These are phyloP conservation scores for Cactoblastis cactorum DNA, from an alignment of 2,888 invertebrate species.

Conservation along the genomic window DNA sequence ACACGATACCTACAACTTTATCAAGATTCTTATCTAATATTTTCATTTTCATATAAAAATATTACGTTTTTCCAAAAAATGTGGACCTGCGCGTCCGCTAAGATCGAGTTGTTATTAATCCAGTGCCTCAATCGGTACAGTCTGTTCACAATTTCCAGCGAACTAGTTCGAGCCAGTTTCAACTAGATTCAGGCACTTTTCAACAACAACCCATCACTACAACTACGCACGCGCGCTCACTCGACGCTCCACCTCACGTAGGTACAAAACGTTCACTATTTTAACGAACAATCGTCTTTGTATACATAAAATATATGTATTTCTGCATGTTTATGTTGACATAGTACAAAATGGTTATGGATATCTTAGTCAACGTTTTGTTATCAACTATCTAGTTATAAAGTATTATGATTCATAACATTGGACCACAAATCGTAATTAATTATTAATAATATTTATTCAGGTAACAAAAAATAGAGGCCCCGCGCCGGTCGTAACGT, in stretches of 20 bases:
- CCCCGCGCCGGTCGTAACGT: slow-evolving; percentile 44
- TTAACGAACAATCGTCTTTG: slow-evolving; percentile 22
- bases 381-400: slow-evolving; percentile 71
- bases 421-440: slow-evolving; percentile 79
- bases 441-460: slow-evolving; percentile 75
- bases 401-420: slow-evolving; percentile 76
- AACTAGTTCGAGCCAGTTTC: neutral
- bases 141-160: neutral
- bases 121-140: neutral
- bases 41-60: slow-evolving; percentile 59
- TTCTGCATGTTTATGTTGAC: slow-evolving; percentile 36
- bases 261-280: slow-evolving; percentile 7
- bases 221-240: neutral
- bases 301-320: slow-evolving; percentile 33
- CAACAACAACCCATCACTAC: neutral
- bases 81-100: slow-evolving; percentile 25
- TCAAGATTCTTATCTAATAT: slow-evolving; percentile 40
- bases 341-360: slow-evolving; percentile 27
- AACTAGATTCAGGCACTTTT: neutral
- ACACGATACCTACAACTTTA: slow-evolving; percentile 17
- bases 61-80: slow-evolving; percentile 35
- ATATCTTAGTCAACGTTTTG: slow-evolving; percentile 53
- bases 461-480: slow-evolving; percentile 77
- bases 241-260: neutral
- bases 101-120: neutral